Percentiles rank a stretch among this genome's conserved stretches.
Evolutionary conservation across 2,113 vertebrate species (phyloP).

Genomic region (Centrocercus urophasianus): DNA sequence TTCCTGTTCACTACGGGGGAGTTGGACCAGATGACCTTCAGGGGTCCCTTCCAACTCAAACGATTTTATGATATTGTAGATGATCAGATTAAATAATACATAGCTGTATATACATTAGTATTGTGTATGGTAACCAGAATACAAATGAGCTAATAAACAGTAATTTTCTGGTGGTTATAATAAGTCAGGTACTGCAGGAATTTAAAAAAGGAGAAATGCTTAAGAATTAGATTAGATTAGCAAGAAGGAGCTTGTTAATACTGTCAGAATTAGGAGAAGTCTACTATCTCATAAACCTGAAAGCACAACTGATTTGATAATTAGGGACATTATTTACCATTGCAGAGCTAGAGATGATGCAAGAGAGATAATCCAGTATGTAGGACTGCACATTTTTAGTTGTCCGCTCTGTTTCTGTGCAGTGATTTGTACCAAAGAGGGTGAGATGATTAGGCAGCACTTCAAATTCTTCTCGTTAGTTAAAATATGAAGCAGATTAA

Average conservation of each 20-base stretch:
- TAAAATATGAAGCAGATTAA: neutral
- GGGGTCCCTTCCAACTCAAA: too few species aligned
- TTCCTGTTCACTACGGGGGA: too few species aligned
- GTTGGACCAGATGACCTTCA: too few species aligned
- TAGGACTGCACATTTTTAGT: neutral
- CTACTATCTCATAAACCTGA: neutral
- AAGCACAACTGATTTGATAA: neutral
- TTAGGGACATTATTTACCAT: neutral
- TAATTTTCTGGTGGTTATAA: neutral
- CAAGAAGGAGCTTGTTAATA: neutral
- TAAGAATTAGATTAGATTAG: neutral
- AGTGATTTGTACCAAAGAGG: conserved; percentile 47
- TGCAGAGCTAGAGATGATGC: neutral
- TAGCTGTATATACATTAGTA: neutral
- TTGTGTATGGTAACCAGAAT: neutral
- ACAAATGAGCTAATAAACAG: neutral
- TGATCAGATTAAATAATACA: neutral
- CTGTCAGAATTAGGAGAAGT: neutral
- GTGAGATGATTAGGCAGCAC: neutral
- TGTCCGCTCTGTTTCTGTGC: conserved; percentile 3
- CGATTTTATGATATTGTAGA: neutral
- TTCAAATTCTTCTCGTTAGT: neutral
- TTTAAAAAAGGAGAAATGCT: neutral
- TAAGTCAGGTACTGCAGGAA: neutral
- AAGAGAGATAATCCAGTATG: neutral